Base-by-base conservation (phyloP, 2,113 vertebrate species). In the Perca fluviatilis region DNA sequence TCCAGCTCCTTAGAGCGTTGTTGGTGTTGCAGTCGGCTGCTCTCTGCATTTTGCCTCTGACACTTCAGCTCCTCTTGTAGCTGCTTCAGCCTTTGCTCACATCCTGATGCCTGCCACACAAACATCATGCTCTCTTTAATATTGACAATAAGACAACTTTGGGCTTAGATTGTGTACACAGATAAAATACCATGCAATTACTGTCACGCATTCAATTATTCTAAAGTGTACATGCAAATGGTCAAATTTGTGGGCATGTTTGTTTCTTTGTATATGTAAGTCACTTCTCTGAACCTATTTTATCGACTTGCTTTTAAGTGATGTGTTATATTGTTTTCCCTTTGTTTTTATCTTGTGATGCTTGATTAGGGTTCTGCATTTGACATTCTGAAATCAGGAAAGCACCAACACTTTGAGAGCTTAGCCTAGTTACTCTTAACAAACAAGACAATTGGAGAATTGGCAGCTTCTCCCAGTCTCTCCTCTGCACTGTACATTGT, bases 61-160 rank as follows among this genome's bases (percentile, higher is more conserved):
- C 95, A 96, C 71, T 90, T 94, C 62, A 96, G 92, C 82, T 96
- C 95, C 76, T 96, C 96, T 65, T 95, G 95, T 6, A 96, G 80
- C 57, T 96, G 95, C 87, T 94, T 96, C 64, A 93, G 77, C 76
- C 78, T 93, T 74, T 93, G 94, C 84, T 96, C 95, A 25, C 89
- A 89, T 74, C 75, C 56, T 53, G 88, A 90, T 10, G 69, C 91
- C 96, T 96, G 58, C 10, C 14, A 83, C 6, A 82, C 2, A 86
- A 43, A 85, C 23, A 43, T 84, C 23, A 30, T 30, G 21, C 6
- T 47, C 21, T 14, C 16, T 43, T 79, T 43, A 54, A 36, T 10
- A 30, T 0, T 60, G 27, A 58, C 18, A 61, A 60, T 9, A 36
- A 43, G 5, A 40, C 19, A 58, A 40, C 27, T 49, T 53, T 21